Base-by-base conservation (phyloP, 2,797 vertebrate genomes). In the Acanthurus leucopareius region DNA sequence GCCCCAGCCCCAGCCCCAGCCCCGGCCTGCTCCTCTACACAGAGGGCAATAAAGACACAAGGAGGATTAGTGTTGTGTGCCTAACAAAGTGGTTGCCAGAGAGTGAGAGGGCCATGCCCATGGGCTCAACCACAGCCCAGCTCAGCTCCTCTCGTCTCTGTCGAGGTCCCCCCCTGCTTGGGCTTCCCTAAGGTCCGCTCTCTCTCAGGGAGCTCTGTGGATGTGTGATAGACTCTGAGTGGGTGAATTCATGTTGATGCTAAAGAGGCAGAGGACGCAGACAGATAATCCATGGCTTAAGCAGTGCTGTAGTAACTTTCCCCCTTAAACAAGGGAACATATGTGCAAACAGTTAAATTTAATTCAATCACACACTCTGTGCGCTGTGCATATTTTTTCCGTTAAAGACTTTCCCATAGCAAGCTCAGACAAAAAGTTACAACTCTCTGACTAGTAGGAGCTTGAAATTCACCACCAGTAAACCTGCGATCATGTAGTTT, bases 1-100 rank as follows among this genome's bases (percentile, higher is more conserved):
- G 82, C 25, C 54, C 61, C 22, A 19, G 4, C 77, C 85, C 82
- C 60, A 71, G 68, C 74, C 81, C 87, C 87, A 79, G 80, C 72
- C 89, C 86, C 56, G 61, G 83, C 81, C 91, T 87, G 73, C 88
- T 86, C 82, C 89, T 89, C 87, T 64, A 85, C 91, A 92, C 88
- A 87, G 91, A 91, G 92, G 92, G 91, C 91, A 94, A 94, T 93
- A 93, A 93, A 95, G 93, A 95, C 91, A 92, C 91, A 90, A 89
- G 93, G 90, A 93, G 92, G 93, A 95, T 95, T 95, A 95, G 90
- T 91, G 91, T 92, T 91, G 92, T 91, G 89, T 92, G 92, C 89
- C 92, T 93, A 93, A 93, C 93, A 89, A 92, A 94, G 88, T 91
- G 89, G 89, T 81, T 94, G 94, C 92, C 93, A 93, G 91, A 88